These are phyloP conservation scores for Caenorhabditis imperialis DNA, from an alignment of 2,888 invertebrate species.

Conservation along the genomic window DNA sequence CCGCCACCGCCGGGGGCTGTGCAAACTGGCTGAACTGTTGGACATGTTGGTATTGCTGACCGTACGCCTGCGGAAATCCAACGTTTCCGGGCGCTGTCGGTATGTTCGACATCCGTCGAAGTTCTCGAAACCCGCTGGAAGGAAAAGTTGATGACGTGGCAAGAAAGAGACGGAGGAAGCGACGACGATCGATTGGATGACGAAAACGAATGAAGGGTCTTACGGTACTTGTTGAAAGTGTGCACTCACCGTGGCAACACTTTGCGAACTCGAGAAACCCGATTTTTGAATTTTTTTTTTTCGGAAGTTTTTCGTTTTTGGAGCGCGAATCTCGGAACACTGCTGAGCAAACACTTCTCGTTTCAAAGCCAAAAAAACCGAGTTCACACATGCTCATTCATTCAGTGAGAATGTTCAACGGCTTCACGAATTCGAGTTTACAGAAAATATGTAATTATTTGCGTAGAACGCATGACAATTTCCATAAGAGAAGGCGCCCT, in stretches of 20 bases:
- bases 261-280: neutral
- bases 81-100: slow-evolving; percentile 49
- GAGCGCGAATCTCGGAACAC: neutral
- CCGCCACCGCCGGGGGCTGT: slow-evolving; percentile 14
- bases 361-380: slow-evolving; percentile 8
- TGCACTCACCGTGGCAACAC: slow-evolving; percentile 22
- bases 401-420: too few relatives aligned
- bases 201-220: neutral
- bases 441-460: slow-evolving; percentile 28
- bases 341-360: slow-evolving; percentile 22
- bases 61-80: slow-evolving; percentile 64
- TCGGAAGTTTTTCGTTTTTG: slow-evolving; percentile 6
- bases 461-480: slow-evolving; percentile 15
- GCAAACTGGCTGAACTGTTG: slow-evolving; percentile 53
- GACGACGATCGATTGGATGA: neutral
- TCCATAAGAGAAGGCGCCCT: slow-evolving; percentile 3
- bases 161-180: neutral
- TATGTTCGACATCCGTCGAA: slow-evolving; percentile 47
- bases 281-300: neutral
- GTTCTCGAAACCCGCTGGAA: slow-evolving; percentile 50
- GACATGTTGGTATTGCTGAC: slow-evolving; percentile 53
- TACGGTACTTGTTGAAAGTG: slow-evolving; percentile 8
- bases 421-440: neutral
- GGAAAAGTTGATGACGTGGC: neutral
- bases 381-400: neutral